Base-by-base conservation (phyloP, 2,797 vertebrate species). In the Lepus townsendii region DNA sequence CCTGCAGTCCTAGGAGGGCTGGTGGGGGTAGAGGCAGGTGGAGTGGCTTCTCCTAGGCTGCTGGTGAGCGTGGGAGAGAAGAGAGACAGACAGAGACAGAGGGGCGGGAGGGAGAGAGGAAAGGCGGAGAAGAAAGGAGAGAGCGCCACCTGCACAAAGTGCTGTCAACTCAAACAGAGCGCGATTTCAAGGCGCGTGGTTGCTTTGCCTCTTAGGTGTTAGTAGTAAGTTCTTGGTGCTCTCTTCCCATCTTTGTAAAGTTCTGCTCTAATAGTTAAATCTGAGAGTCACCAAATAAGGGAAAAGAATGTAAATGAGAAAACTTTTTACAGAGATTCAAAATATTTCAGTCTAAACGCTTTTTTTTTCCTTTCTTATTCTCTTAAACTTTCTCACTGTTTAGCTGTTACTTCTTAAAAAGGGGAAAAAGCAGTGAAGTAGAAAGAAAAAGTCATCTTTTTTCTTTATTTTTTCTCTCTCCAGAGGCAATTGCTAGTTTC, bases 371-470 rank as follows among this genome's bases (percentile, higher is more conserved):
- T 13, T 38, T 69, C 83, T 91, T 83, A 80, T 92, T 95, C 32
- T 47, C 76, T 77, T 60, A 77, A 88, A 69, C 47, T 80, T 47
- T 60, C 27, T 76, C 65, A 92, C 80, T 7, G 26, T 50, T 93
- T 90, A 79, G 76, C 9, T 96, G 62, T 7, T 93, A 63, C 94
- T 96, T 96, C 72, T 94, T 93, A 20, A 94, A 88, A 82, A 75
- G 63, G 30, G 24, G 3, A 8, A 3, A 57, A 88, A 62, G 50
- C n/a, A 80, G 42, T 88, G 32, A 93, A 96, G 96, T 62, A 86
- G 86, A 95, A 9, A 54, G 76, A 73, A 83, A 83, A 38, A n/a
- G 63, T n/a, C 80, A 65, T 62, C 24, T 35, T 92, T 93, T 79
- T 94, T 52, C 52, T 77, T 90, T 32, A 66, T 88, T 85, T 93